Conservation (phyloP, 2,797 vertebrate genomes). For the Sebastolobus altivelis region DNA sequence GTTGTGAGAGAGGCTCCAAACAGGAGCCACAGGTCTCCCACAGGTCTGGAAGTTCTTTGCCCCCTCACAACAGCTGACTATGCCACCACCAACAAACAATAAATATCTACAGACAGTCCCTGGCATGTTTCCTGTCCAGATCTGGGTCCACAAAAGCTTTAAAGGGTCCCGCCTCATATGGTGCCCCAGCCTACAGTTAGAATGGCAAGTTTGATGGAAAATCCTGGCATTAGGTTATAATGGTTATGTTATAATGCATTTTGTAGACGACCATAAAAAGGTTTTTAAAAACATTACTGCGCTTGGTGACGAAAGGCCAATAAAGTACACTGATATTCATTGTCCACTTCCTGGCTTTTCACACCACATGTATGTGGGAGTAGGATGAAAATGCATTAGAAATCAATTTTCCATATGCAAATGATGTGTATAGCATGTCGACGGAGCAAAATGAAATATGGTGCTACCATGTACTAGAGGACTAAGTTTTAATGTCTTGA, state of each 20-base stretch:
- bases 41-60: conserved; percentile 10
- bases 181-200: not conserved
- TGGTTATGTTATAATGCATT: not conserved
- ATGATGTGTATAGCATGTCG: not conserved
- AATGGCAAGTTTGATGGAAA: not conserved
- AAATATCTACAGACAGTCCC: conserved; percentile 21
- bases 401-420: not conserved
- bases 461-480: not conserved
- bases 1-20: not conserved
- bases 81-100: conserved; percentile 7
- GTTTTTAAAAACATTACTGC: not conserved
- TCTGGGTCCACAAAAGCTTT: not conserved
- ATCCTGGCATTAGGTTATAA: not conserved
- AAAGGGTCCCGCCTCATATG: not conserved
- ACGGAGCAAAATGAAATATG: not conserved
- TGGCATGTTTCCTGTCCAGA: not conserved
- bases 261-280: not conserved
- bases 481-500: not conserved
- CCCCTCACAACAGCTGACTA: conserved; percentile 27
- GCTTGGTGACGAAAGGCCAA: not conserved
- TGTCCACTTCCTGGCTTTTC: not conserved
- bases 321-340: not conserved
- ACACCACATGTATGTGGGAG: not conserved
- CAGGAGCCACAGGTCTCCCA: conserved; percentile 6
- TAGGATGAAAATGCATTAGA: not conserved